Evolutionary conservation across 2,113 vertebrate species (phyloP).

Genomic region (Heliornis fulica): DNA sequence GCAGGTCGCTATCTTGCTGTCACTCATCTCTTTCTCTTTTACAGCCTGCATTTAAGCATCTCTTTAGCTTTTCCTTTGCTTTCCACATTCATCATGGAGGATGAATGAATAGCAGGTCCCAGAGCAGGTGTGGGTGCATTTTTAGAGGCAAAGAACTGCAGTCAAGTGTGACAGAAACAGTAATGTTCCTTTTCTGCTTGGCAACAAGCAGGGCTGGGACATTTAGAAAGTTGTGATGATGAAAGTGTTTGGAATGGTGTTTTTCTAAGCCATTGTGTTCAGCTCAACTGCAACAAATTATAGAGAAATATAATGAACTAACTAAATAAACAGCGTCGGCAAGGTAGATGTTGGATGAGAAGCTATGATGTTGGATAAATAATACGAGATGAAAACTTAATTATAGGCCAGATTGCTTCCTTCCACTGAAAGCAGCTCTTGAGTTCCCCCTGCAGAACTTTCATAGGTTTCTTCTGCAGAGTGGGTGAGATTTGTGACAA

Average conservation of each 20-base stretch:
- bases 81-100: neutral
- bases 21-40: neutral
- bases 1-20: neutral
- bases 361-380: constrained; percentile 48
- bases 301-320: constrained; percentile 63
- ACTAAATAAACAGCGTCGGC: constrained; percentile 63
- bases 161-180: constrained; percentile 22
- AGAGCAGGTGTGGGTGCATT: neutral
- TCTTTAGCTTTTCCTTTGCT: neutral
- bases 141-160: constrained; percentile 15
- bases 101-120: neutral
- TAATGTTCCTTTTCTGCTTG: neutral
- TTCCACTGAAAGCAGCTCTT: constrained; percentile 31
- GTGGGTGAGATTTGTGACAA: neutral
- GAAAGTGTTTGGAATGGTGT: constrained; percentile 66
- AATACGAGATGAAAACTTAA: constrained; percentile 67
- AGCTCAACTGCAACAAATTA: constrained; percentile 53
- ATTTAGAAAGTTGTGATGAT: constrained; percentile 64
- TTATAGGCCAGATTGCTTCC: constrained; percentile 37
- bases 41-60: neutral
- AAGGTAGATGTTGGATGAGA: constrained; percentile 61
- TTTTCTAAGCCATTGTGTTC: constrained; percentile 56
- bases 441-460: constrained; percentile 63
- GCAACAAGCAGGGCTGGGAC: constrained; percentile 26
- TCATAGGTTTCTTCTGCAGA: neutral